These are phyloP conservation scores for Hypsibius dujardini DNA, from an alignment of 1,140 invertebrate genomes.

Conservation along the genomic window DNA sequence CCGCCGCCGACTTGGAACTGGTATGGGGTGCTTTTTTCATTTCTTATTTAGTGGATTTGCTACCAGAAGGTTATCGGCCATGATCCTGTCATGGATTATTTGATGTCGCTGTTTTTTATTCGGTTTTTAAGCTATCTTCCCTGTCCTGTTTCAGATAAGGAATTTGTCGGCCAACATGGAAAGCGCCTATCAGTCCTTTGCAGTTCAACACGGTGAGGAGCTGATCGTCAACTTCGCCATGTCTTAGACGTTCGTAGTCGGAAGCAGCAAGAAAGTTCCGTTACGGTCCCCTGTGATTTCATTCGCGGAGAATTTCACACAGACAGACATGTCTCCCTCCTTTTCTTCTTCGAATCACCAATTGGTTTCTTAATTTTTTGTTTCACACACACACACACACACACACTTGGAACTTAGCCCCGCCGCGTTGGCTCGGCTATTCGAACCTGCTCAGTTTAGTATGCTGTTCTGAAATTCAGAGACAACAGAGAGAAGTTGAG, in stretches of 20 bases:
- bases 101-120: too few species aligned
- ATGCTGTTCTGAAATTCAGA: too few species aligned
- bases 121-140: too few species aligned
- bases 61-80: too few species aligned
- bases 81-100: too few species aligned
- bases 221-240: slow-evolving; percentile 30
- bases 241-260: slow-evolving; percentile 22
- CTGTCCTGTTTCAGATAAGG: not conserved
- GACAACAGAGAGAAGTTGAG: too few species aligned
- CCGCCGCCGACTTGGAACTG: not conserved
- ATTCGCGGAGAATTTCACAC: too few species aligned
- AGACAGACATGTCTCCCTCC: slow-evolving; percentile 22
- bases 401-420: slow-evolving; percentile 1
- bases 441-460: too few species aligned
- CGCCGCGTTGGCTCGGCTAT: too few species aligned
- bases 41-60: too few species aligned
- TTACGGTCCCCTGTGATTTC: too few species aligned
- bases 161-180: not conserved
- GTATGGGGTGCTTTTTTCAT: not conserved
- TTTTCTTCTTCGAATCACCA: not conserved
- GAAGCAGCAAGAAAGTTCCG: slow-evolving; percentile 18
- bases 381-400: slow-evolving; percentile 12
- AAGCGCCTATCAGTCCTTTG: not conserved
- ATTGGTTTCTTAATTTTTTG: slow-evolving; percentile 9
- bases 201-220: slow-evolving; percentile 29